Evolutionary conservation across 2,888 invertebrate genomes (phyloP).

Genomic region (Agapostemon virescens): DNA sequence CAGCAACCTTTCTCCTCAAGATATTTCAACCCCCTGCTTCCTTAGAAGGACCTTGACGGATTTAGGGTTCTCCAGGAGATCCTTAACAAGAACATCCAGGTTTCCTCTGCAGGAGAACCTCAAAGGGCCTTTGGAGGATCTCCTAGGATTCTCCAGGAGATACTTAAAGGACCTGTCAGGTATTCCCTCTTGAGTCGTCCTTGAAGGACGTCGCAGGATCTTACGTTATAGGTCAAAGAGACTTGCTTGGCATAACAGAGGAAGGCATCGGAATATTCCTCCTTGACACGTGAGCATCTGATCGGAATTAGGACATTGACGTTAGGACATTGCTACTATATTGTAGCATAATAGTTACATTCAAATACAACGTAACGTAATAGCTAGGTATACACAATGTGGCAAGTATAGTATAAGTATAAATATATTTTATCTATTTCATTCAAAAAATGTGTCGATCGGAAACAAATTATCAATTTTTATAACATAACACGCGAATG

Average conservation of each 20-base stretch:
- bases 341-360: no score
- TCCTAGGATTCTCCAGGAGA: slow-evolving; percentile 5
- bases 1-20: background rate
- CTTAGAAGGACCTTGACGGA: background rate
- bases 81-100: slow-evolving; percentile 6
- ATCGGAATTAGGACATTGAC: background rate
- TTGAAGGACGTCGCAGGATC: background rate
- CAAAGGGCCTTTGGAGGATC: slow-evolving; percentile 5
- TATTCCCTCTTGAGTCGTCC: background rate
- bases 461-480: background rate
- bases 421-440: no score
- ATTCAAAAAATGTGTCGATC: background rate
- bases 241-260: background rate
- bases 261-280: background rate
- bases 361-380: no score
- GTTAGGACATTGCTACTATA: no score
- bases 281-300: background rate
- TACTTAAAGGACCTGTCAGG: slow-evolving; percentile 9
- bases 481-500: no score
- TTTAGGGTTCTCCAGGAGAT: background rate
- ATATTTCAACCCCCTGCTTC: background rate
- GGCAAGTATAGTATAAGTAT: no score
- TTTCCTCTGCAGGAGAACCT: background rate
- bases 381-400: no score
- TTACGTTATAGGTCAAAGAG: background rate